Evolutionary conservation across 2,888 invertebrate species (phyloP), one percentile per base, ranked within the genome.

Genomic region (Trileptium ribeirensis): DNA sequence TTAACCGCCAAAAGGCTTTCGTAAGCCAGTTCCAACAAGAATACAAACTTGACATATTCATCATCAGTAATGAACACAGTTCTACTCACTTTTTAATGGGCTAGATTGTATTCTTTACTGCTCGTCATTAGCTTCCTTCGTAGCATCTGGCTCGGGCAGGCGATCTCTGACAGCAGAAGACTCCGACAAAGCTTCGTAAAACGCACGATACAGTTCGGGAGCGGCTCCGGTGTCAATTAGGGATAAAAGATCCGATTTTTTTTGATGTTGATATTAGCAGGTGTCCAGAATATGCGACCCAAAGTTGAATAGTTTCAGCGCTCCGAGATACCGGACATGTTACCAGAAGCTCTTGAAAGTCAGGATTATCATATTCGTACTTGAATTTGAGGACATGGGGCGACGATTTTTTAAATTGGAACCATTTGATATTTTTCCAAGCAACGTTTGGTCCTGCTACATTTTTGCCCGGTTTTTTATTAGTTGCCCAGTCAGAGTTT

Each of bases 71-170:
- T n/a, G n/a, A n/a, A n/a, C n/a, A n/a, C n/a, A n/a, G n/a, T n/a
- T n/a, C n/a, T n/a, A n/a, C n/a, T n/a, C n/a, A n/a, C n/a, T n/a
- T n/a, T n/a, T n/a, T n/a, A n/a, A n/a, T n/a, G n/a, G n/a, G n/a
- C n/a, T n/a, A n/a, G n/a, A n/a, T n/a, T n/a, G n/a, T n/a, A n/a
- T n/a, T n/a, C n/a, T n/a, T n/a, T n/a, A n/a, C n/a, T n/a, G n/a
- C n/a, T n/a, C n/a, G n/a, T n/a, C n/a, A n/a, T n/a, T n/a, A n/a
- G n/a, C n/a, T n/a, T n/a, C n/a, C n/a, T n/a, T n/a, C n/a, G n/a
- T n/a, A n/a, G n/a, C 70, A 70, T 70, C 29, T 3, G 70, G 70
- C 70, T 70, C 70, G 36, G 70, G 70, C 29, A 70, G 70, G 36
- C 70, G 70, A n/a, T 70, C 70, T 31, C 8, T 8, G 36, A 29